Evolutionary conservation across 2,888 invertebrate genomes (phyloP).

Genomic region (Crematogaster levior): DNA sequence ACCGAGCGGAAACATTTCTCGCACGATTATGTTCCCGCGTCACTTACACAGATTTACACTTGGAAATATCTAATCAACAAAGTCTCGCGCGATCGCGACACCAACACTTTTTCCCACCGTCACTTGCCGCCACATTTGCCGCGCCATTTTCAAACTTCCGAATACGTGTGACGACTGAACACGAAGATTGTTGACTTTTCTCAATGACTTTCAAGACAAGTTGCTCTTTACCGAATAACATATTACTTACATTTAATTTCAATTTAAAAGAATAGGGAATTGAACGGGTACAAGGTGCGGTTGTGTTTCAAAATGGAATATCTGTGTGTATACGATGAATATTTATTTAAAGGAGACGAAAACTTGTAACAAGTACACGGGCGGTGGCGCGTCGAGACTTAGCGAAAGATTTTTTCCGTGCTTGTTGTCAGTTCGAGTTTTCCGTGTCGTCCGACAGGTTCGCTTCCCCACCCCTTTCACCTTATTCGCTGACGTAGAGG

Average conservation of each 20-base stretch:
- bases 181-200: slow-evolving; percentile 2
- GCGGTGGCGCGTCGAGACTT: neutral
- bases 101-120: neutral
- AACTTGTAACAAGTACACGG: neutral
- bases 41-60: neutral
- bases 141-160: neutral
- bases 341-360: neutral
- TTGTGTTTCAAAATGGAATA: neutral
- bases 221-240: too few relatives aligned
- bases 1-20: neutral
- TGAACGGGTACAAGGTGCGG: too few relatives aligned
- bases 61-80: neutral
- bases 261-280: too few relatives aligned
- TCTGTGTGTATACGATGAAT: neutral
- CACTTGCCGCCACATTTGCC: neutral
- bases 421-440: slow-evolving; percentile 5
- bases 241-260: too few relatives aligned
- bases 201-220: neutral
- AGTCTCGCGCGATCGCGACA: neutral
- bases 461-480: neutral
- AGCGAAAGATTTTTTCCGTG: neutral
- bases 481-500: slow-evolving; percentile 64
- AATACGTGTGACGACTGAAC: neutral
- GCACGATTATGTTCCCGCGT: neutral
- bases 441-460: neutral